A percentile compares a stretch with the other conserved stretches of the same genome.
phyloP scores from a whole-genome alignment of 2,797 vertebrate genomes.

The Periparus ater region DNA sequence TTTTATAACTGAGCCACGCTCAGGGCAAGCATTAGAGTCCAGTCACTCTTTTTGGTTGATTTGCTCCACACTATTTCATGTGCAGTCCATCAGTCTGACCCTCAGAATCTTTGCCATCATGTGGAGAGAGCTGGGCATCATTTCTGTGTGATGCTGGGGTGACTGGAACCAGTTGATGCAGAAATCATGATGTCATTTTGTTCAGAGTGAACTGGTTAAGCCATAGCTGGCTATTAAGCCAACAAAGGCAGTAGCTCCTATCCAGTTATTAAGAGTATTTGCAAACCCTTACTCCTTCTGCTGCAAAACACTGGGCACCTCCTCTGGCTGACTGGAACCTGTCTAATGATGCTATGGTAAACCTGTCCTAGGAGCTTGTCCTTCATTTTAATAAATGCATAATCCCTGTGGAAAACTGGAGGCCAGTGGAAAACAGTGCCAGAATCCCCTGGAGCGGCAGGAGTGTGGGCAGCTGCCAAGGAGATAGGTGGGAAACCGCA shows the following conservation, averaged over 20 bases:
- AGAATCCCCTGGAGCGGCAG: fast-evolving
- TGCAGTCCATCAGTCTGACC: neutral
- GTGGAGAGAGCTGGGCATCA: neutral
- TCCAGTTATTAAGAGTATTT: neutral
- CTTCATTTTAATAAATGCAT: neutral
- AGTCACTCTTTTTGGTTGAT: neutral
- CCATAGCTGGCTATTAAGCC: neutral
- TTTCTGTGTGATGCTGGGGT: fast-evolving
- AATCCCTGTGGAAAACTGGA: neutral
- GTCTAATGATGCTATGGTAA: neutral
- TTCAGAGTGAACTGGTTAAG: neutral
- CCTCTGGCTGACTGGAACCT: neutral
- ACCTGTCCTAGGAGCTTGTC: neutral
- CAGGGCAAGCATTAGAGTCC: neutral
- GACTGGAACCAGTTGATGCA: neutral
- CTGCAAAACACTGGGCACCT: neutral
- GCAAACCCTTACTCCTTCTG: neutral
- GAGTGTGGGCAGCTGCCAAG: neutral
- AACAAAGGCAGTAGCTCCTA: neutral
- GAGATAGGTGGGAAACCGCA: neutral
- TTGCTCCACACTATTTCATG: neutral
- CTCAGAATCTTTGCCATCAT: neutral
- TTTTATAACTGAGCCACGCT: fast-evolving
- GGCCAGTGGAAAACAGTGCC: neutral
- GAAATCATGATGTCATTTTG: neutral